Percentiles rank a stretch among this genome's conserved stretches.
Evolutionary conservation across 2,797 vertebrate species (phyloP).

Genomic region (Nannoperca australis): DNA sequence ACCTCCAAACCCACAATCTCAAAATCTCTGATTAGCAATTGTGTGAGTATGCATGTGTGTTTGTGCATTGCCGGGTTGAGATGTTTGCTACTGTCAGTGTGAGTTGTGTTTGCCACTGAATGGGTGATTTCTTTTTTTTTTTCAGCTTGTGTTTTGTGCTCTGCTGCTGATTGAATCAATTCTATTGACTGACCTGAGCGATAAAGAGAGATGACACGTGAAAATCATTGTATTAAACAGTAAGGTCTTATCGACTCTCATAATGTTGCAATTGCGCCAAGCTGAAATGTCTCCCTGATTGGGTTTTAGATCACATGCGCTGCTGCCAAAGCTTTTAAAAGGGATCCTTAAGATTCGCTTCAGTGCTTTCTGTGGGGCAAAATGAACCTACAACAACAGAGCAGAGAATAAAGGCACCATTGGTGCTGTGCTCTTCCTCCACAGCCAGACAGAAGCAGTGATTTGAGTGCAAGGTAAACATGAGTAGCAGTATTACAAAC

Average conservation of each 20-base stretch:
- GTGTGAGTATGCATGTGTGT: slow-evolving; percentile 47
- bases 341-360: slow-evolving; percentile 56
- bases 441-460: slow-evolving; percentile 18
- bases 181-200: slow-evolving; percentile 72
- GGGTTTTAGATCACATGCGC: slow-evolving; percentile 67
- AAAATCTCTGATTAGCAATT: slow-evolving; percentile 69
- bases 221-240: slow-evolving; percentile 75
- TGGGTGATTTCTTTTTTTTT: slow-evolving; percentile 57
- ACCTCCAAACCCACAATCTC: slow-evolving; percentile 54
- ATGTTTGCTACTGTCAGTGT: slow-evolving; percentile 52
- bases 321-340: slow-evolving; percentile 59
- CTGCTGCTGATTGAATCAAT: slow-evolving; percentile 76
- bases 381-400: slow-evolving; percentile 59
- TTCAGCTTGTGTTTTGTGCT: slow-evolving; percentile 57
- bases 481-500: slow-evolving; percentile 37
- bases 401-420: slow-evolving; percentile 34
- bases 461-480: slow-evolving; percentile 51
- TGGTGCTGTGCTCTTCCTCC: slow-evolving; percentile 22
- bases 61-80: slow-evolving; percentile 50
- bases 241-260: slow-evolving; percentile 70
- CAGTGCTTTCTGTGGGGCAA: slow-evolving; percentile 53
- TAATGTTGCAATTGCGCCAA: slow-evolving; percentile 63
- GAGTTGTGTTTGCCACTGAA: slow-evolving; percentile 61
- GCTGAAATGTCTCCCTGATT: slow-evolving; percentile 65
- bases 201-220: slow-evolving; percentile 79